Percentiles rank a stretch among this genome's conserved stretches.
Evolutionary conservation across 2,797 vertebrate genomes (phyloP).

Genomic region (Nasua narica): DNA sequence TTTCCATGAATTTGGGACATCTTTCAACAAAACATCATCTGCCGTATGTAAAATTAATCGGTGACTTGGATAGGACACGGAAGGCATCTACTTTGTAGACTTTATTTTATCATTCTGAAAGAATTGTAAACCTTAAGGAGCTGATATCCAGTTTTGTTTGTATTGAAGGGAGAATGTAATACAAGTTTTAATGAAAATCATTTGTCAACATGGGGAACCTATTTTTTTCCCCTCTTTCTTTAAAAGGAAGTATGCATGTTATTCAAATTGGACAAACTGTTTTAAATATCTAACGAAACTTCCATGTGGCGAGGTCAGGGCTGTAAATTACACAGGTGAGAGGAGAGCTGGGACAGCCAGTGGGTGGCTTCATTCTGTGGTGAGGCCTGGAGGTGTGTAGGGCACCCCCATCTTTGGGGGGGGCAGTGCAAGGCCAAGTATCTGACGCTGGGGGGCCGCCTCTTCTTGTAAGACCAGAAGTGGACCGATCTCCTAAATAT

Average conservation of each 20-base stretch:
- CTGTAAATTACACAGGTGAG: background rate
- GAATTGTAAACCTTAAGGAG: background rate
- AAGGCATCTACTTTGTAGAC: background rate
- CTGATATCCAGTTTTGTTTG: background rate
- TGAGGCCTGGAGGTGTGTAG: background rate
- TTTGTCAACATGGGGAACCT: background rate
- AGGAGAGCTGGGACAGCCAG: background rate
- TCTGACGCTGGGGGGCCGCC: background rate
- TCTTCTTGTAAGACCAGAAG: background rate
- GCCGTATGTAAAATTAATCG: background rate
- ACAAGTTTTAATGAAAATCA: background rate
- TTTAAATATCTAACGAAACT: background rate
- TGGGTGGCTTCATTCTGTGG: background rate
- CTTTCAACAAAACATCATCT: background rate
- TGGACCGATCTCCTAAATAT: background rate
- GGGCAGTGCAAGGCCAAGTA: rapidly evolving
- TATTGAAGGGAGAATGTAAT: background rate
- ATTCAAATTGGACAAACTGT: background rate
- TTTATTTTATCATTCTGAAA: background rate
- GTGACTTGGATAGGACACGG: background rate
- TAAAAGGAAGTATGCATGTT: background rate
- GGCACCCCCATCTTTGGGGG: background rate
- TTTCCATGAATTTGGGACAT: background rate
- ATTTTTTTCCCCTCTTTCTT: background rate
- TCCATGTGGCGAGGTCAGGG: background rate